Percentiles rank a stretch among this genome's conserved stretches.
phyloP scores from a whole-genome alignment of 1,140 invertebrate genomes.

The Tyrophagus putrescentiae region DNA sequence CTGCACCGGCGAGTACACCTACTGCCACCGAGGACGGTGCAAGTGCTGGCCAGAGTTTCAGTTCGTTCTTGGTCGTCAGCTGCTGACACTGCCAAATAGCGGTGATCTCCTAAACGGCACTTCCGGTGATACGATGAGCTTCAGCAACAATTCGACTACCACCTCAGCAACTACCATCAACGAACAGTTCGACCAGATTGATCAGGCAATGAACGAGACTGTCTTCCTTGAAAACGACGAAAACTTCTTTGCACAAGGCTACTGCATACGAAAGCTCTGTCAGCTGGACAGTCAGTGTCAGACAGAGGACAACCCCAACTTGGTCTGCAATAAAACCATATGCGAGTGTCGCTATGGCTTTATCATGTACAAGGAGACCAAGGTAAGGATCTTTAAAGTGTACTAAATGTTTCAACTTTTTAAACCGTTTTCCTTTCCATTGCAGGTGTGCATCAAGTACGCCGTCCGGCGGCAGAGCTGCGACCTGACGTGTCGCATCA shows the following conservation, averaged over 20 bases:
- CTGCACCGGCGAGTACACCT: not conserved
- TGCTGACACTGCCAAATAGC: not conserved
- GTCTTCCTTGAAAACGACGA: not conserved
- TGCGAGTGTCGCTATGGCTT: conserved; percentile 15
- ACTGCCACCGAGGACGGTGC: not conserved
- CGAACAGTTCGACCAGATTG: not conserved
- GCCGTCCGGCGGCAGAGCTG: conserved; percentile 5
- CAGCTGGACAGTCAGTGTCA: not conserved
- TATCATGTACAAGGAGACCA: not conserved
- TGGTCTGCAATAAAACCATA: conserved; percentile 19
- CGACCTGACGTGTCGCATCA: conserved; percentile 16
- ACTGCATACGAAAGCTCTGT: conserved; percentile 8
- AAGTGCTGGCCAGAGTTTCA: conserved; percentile 20
- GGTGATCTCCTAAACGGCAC: not conserved
- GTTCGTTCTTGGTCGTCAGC: not conserved
- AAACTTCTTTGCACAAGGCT: not conserved
- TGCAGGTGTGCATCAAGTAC: not conserved
- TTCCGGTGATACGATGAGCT: not conserved
- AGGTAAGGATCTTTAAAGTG: too few relatives aligned
- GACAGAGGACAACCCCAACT: not conserved
- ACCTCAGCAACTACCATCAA: not conserved
- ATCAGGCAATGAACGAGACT: not conserved
- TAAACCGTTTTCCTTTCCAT: too few relatives aligned
- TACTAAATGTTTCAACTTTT: too few relatives aligned
- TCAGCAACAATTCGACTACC: not conserved